A percentile compares a stretch with the other conserved stretches of the same genome.
Evolutionary conservation across 2,797 vertebrate species (phyloP).

Genomic region (Chelon labrosus): DNA sequence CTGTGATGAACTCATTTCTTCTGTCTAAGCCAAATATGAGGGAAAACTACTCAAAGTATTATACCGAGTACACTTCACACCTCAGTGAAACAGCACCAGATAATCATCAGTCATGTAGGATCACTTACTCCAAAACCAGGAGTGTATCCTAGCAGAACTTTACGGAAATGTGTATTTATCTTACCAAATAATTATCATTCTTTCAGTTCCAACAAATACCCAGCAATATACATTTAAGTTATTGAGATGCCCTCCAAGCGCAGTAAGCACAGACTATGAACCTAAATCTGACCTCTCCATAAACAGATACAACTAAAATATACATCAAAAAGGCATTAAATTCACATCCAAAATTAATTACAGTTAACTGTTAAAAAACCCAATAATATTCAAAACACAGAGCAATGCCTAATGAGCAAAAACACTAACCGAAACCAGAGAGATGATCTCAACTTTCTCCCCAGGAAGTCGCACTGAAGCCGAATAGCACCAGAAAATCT

Average conservation of each 20-base stretch:
- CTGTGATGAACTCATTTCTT: not conserved
- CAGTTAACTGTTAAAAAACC: constrained; percentile 63
- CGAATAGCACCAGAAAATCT: constrained; percentile 24
- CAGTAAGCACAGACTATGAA: constrained; percentile 34
- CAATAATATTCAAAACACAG: constrained; percentile 23
- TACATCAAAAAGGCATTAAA: constrained; percentile 17
- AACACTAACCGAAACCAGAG: not conserved
- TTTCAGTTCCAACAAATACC: constrained; percentile 5
- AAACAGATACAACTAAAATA: constrained; percentile 63
- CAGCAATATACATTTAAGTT: not conserved
- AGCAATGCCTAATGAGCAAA: constrained; percentile 13
- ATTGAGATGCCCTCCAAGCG: constrained; percentile 5
- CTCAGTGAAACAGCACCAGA: constrained; percentile 22
- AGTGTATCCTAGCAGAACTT: constrained; percentile 4
- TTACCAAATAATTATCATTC: not conserved
- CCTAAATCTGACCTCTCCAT: constrained; percentile 34
- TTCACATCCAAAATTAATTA: constrained; percentile 8
- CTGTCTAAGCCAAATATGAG: constrained; percentile 3
- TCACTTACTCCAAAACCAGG: not conserved
- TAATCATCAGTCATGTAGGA: constrained; percentile 4
- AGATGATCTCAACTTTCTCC: constrained; percentile 15
- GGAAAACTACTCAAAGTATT: constrained; percentile 11
- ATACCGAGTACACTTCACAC: not conserved
- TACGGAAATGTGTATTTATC: constrained; percentile 16
- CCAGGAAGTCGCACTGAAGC: constrained; percentile 21